Percentiles rank a stretch among this genome's conserved stretches.
Conservation (phyloP, 2,888 invertebrate species). For the Euzetes globulus region DNA sequence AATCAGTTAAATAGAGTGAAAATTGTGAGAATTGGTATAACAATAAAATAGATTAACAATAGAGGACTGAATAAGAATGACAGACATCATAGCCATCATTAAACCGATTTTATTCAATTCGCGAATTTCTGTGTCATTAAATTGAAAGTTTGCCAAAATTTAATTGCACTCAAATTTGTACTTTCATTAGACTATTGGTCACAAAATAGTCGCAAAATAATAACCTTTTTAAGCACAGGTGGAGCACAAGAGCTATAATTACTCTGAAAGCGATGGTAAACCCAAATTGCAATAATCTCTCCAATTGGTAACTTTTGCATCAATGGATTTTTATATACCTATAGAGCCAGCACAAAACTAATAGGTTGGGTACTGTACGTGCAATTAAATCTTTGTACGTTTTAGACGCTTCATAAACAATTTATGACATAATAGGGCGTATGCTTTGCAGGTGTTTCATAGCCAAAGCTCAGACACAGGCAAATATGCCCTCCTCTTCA, state of each 20-base stretch:
- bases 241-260: conserved; percentile 10
- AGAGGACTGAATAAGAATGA: neutral
- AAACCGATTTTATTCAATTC: conserved; percentile 8
- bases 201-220: neutral
- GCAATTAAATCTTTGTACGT: conserved; percentile 14
- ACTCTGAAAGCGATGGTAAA: neutral
- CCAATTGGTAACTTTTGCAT: conserved; percentile 1
- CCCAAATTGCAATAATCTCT: conserved; percentile 3
- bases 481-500: neutral
- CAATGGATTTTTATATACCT: neutral
- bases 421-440: conserved; percentile 17
- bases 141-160: conserved; percentile 1
- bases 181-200: neutral
- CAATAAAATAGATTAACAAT: neutral
- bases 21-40: neutral
- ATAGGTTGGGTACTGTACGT: neutral
- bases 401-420: conserved; percentile 16
- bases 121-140: conserved; percentile 1
- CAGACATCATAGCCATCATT: neutral
- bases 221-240: conserved; percentile 6
- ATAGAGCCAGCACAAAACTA: neutral
- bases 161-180: conserved; percentile 1
- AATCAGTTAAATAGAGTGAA: neutral
- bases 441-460: conserved; percentile 8
- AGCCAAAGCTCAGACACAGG: neutral